Base-by-base conservation (phyloP, 2,888 invertebrate species). In the Metalampra italica region DNA sequence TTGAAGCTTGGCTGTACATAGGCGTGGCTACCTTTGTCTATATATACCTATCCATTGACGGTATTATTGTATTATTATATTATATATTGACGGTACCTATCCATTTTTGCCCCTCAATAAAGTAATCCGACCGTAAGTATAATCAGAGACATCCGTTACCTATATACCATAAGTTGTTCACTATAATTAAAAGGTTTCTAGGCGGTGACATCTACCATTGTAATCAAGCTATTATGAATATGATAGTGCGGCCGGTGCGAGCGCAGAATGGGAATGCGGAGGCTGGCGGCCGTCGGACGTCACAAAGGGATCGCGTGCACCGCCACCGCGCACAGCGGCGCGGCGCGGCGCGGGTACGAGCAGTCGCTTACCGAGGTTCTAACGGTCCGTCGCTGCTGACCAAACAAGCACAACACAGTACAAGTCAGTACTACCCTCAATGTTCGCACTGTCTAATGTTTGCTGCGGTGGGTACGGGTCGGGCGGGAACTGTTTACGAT, bases 301-400 rank as follows among this genome's bases (percentile, higher is more conserved):
- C 87, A 85, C 86, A 87, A 22, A 82, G 84, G 85, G 83, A 81
- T 75, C 80, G 75, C 74, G 82, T 76, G 72, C 75, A 71, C 81
- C 81, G 75, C 72, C 77, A 68, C 80, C 82, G 75, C 80, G 76
- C 80, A 71, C 81, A 75, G 65, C 22, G 3, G 22, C 22, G 77
- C 68, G 14, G 61, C 75, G 74, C 75, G 80, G 72, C 79, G 71
- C 74, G 79, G 77, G 71, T 73, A 77, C 82, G 74, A 67, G 69
- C 69, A 71, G 71, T 79, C 80, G 85, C 88, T 89, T 89, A 89
- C 88, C 88, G 84, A 85, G 83, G 79, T 73, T 81, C 87, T 89
- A 87, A 79, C 87, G 87, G 83, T 86, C 88, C 88, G 87, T 85
- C 75, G 88, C 88, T 86, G 88, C 88, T 86, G 88, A 86, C 86